Percentiles rank a stretch among this genome's conserved stretches.
These are phyloP conservation scores for Zygaena filipendulae DNA, from an alignment of 2,888 invertebrate species.

Conservation along the genomic window DNA sequence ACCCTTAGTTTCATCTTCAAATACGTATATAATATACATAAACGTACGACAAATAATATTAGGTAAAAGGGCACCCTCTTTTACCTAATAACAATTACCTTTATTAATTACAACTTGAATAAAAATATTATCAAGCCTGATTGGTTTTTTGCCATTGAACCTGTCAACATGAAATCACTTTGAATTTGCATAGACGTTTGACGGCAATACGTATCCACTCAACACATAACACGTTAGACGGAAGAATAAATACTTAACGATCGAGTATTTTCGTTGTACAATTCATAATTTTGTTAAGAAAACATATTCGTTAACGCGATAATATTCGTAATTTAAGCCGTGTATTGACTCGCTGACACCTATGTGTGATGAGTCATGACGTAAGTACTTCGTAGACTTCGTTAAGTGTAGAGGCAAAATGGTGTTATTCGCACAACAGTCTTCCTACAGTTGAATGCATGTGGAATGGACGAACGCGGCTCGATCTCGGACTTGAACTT, in stretches of 20 bases:
- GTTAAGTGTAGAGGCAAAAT: constrained; percentile 18
- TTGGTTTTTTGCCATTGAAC: no score
- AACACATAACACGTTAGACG: no score
- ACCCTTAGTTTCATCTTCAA: no score
- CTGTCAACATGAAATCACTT: no score
- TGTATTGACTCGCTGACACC: constrained; percentile 43
- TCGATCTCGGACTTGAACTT: constrained; percentile 49
- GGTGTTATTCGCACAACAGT: constrained; percentile 36
- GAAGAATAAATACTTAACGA: constrained; percentile 29
- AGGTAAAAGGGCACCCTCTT: not conserved
- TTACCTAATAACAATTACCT: not conserved
- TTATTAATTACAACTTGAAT: no score
- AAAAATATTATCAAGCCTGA: no score
- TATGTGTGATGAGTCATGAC: constrained; percentile 44
- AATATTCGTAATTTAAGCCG: constrained; percentile 48
- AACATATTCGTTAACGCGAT: no score
- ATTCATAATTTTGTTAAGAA: no score
- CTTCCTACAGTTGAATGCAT: constrained; percentile 15
- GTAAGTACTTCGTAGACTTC: constrained; percentile 30
- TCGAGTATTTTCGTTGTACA: constrained; percentile 30
- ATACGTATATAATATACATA: no score
- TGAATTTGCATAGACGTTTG: no score
- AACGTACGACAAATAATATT: not conserved
- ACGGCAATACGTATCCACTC: no score
- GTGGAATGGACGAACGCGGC: constrained; percentile 5